Evolutionary conservation across 2,888 invertebrate genomes (phyloP), one percentile per base, ranked within the genome.

Genomic region (Drosophila rubida): DNA sequence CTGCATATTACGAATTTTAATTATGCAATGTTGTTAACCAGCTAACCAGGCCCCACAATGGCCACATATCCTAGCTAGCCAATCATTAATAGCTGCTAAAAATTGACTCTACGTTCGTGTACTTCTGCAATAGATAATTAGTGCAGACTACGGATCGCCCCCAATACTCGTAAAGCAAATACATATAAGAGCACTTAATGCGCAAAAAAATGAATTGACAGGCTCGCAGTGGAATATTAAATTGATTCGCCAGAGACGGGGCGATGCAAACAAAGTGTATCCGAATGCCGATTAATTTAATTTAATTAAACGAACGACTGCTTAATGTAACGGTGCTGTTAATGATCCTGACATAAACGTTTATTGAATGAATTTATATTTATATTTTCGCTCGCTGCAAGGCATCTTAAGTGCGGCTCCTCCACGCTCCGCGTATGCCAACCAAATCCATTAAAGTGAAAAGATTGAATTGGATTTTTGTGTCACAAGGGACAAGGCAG

Each of bases 381-480:
- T 58, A 61, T 69, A 61, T 62, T 59, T 59, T 69, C 35, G 44
- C 48, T 49, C 48, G 44, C 27, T 32, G 42, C 45, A 30, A 45
- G 42, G 35, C 46, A 41, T 49, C 62, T 68, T 78, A 74, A 74
- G 74, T 74, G 75, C 54, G 22, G 5, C n/a, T 25, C 3, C 16
- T 25, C 9, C 13, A 35, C 39, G 9, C 11, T 6, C 37, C 30
- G 45, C 51, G 37, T 51, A 63, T 37, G 75, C 72, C 65, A 65
- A 67, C 72, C 69, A 72, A 80, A 80, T 61, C 80, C 86, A 81
- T 81, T 86, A 86, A 81, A 81, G 80, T 86, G 78, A 86, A 81
- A 77, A 80, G 86, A 81, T 80, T 86, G 86, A 72, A 80, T 86
- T 81, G 86, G 86, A 57, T 82, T 75, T 75, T 80, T 66, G 75